phyloP scores from a whole-genome alignment of 2,113 vertebrate genomes.

The Pluvianellus socialis region DNA sequence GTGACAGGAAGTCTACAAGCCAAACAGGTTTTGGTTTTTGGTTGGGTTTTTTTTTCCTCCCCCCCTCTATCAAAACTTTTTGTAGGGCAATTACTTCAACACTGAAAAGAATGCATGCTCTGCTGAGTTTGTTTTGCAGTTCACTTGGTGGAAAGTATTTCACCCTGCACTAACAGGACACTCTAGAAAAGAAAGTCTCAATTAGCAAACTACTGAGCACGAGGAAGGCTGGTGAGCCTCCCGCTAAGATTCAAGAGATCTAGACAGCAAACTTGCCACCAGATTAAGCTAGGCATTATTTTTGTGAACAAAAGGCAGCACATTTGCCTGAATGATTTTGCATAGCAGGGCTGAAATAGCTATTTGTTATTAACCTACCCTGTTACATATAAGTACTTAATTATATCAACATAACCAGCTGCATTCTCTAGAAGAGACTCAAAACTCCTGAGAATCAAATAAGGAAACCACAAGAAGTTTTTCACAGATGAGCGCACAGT shows the following conservation, averaged over 20 bases:
- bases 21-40: background rate
- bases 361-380: background rate
- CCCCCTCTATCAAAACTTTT: background rate
- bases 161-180: background rate
- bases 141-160: background rate
- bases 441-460: background rate
- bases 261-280: background rate
- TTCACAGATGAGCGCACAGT: background rate
- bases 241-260: background rate
- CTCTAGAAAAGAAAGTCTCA: background rate
- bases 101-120: background rate
- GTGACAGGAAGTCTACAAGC: background rate
- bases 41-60: background rate
- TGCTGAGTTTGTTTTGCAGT: background rate
- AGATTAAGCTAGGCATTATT: background rate
- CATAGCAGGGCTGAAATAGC: background rate
- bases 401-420: background rate
- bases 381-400: background rate
- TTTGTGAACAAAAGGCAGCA: constrained; percentile 4
- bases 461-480: background rate
- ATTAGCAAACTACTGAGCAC: background rate
- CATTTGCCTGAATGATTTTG: background rate
- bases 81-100: background rate
- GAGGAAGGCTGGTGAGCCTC: background rate
- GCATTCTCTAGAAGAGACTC: background rate